A percentile compares a stretch with the other conserved stretches of the same genome.
Evolutionary conservation across 1,140 invertebrate species (phyloP).

Genomic region (Macrobrachium rosenbergii): DNA sequence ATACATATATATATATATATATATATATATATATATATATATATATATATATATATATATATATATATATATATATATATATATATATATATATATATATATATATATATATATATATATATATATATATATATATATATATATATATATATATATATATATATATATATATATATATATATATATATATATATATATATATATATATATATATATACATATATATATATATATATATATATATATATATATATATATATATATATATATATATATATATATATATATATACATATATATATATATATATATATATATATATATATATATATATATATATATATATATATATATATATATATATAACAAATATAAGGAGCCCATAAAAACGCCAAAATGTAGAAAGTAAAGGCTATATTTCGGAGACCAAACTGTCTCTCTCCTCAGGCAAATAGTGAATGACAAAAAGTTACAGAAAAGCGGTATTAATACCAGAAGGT

Average conservation of each 20-base stretch:
- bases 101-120: slow-evolving; percentile 12
- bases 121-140: slow-evolving; percentile 2
- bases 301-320: slow-evolving; percentile 27
- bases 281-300: slow-evolving; percentile 27
- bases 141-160: slow-evolving; percentile 5
- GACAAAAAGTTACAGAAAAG: no score
- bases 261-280: background rate
- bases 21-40: slow-evolving; percentile 10
- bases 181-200: slow-evolving; percentile 10
- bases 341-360: slow-evolving; percentile 24
- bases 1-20: background rate
- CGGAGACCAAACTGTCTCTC: no score
- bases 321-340: slow-evolving; percentile 15
- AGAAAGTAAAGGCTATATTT: no score
- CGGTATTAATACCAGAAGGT: no score
- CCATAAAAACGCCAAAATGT: no score
- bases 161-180: background rate
- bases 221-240: no score
- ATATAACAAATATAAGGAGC: no score
- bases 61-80: background rate
- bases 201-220: background rate
- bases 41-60: background rate
- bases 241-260: no score
- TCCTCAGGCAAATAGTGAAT: no score
- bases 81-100: slow-evolving; percentile 15